A percentile compares a stretch with the other conserved stretches of the same genome.
phyloP scores from a whole-genome alignment of 2,113 vertebrate species.

The Leptobrachium leishanense region DNA sequence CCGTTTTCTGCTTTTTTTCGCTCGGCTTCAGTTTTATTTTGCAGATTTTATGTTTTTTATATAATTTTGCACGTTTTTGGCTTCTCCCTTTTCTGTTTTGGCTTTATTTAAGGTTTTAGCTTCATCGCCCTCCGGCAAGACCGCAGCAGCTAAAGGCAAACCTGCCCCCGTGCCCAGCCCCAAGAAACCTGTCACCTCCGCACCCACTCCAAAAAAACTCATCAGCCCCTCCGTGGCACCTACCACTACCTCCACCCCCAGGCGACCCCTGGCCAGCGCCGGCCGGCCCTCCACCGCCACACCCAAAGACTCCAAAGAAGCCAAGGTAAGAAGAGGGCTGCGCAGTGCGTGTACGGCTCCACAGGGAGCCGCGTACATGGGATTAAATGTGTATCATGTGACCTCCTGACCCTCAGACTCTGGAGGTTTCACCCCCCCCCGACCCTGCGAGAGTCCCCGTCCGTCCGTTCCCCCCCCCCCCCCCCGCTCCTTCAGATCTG shows the following conservation, averaged over 20 bases:
- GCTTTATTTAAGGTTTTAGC: slow-evolving; percentile 70
- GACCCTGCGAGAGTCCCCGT: too few species aligned
- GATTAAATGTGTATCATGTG: too few species aligned
- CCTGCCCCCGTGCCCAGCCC: slow-evolving; percentile 60
- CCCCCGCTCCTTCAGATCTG: too few species aligned
- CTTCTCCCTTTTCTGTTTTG: slow-evolving; percentile 46
- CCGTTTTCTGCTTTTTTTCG: too few species aligned
- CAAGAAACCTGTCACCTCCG: slow-evolving; percentile 69
- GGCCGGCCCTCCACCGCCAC: slow-evolving; percentile 57
- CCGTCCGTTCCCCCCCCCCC: too few species aligned
- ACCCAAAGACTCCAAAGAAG: slow-evolving; percentile 66
- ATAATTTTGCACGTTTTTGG: slow-evolving; percentile 58
- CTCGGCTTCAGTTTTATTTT: too few species aligned
- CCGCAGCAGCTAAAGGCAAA: slow-evolving; percentile 71
- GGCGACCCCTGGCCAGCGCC: slow-evolving; percentile 59
- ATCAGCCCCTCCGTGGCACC: slow-evolving; percentile 65
- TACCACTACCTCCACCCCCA: slow-evolving; percentile 60
- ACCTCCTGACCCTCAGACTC: too few species aligned
- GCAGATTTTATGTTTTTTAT: slow-evolving; percentile 43
- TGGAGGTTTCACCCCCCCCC: too few species aligned
- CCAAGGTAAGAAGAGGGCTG: slow-evolving; percentile 49
- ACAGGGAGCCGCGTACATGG: too few species aligned
- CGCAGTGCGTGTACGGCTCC: too few species aligned
- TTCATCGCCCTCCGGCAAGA: slow-evolving; percentile 65
- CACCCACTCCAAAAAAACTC: slow-evolving; percentile 78